Percentiles rank a stretch among this genome's conserved stretches.
These are phyloP conservation scores for Nothocercus julius DNA, from an alignment of 2,113 vertebrate genomes.

Conservation along the genomic window DNA sequence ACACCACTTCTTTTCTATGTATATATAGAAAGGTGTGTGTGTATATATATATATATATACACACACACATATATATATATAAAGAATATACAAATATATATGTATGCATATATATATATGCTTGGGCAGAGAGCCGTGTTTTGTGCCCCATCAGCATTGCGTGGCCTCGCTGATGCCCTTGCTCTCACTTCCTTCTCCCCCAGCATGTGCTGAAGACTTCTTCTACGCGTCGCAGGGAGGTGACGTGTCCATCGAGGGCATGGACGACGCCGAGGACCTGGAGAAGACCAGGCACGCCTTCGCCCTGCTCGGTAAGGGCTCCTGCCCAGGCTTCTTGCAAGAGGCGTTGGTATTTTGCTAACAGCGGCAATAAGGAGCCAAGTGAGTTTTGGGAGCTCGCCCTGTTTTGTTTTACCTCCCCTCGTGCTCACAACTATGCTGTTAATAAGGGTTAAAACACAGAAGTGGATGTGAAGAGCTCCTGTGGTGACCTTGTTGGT, in stretches of 20 bases:
- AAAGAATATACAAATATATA: too few species aligned
- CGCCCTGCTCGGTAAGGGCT: constrained; percentile 85
- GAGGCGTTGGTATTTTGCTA: neutral
- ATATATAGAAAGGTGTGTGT: too few species aligned
- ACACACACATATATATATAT: too few species aligned
- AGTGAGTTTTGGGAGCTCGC: too few species aligned
- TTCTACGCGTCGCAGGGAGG: constrained; percentile 88
- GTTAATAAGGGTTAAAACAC: neutral
- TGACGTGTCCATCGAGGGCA: constrained; percentile 82
- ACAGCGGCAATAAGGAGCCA: accelerated
- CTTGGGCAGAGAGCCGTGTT: neutral
- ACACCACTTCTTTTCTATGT: too few species aligned
- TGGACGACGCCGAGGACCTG: constrained; percentile 89
- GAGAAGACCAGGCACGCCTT: constrained; percentile 89
- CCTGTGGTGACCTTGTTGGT: neutral
- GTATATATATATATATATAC: too few species aligned
- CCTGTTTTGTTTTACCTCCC: neutral
- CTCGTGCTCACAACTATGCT: too few species aligned
- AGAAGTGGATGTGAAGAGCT: neutral
- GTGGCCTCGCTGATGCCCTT: neutral
- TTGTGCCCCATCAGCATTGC: too few species aligned
- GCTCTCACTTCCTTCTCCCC: neutral
- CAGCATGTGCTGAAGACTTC: constrained; percentile 90
- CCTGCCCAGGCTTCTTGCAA: neutral
- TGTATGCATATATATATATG: too few species aligned